Conservation (phyloP, 2,797 vertebrate genomes). For the Sebastes kiyomatsui region DNA sequence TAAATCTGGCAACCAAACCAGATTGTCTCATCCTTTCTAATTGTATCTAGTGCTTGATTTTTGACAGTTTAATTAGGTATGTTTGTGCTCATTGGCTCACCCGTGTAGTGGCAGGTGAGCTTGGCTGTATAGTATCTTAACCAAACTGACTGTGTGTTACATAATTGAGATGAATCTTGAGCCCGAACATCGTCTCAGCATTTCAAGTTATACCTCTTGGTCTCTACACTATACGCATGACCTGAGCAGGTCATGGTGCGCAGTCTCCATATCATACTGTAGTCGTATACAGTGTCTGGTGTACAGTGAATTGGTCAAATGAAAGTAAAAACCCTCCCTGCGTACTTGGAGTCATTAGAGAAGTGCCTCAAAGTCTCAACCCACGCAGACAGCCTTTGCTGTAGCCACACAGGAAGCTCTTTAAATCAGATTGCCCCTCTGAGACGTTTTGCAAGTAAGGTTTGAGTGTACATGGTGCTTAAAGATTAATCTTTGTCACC, state of each 20-base stretch:
- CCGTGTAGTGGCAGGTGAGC: constrained; percentile 1
- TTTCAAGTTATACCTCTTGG: constrained; percentile 18
- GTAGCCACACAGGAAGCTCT: constrained; percentile 11
- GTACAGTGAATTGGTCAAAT: constrained; percentile 55
- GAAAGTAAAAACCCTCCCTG: constrained; percentile 65
- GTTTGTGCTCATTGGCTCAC: background rate
- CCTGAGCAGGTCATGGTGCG: background rate
- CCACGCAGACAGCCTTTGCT: constrained; percentile 10
- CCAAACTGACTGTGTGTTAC: constrained; percentile 7
- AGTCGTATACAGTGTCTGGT: constrained; percentile 42
- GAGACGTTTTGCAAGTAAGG: background rate
- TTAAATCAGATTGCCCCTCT: constrained; percentile 6
- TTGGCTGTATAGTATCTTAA: background rate
- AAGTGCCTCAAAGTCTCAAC: constrained; percentile 17
- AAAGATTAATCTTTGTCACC: background rate
- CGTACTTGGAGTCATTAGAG: constrained; percentile 38
- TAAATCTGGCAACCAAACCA: background rate
- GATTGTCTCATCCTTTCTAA: background rate
- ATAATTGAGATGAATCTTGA: constrained; percentile 40
- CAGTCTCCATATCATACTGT: constrained; percentile 36
- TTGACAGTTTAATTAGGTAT: background rate
- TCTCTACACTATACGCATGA: constrained; percentile 19
- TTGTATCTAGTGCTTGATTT: background rate
- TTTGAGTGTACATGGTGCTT: background rate
- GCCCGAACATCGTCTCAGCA: background rate